phyloP scores from a whole-genome alignment of 2,888 invertebrate species.

The Torymus aiolomorphi region DNA sequence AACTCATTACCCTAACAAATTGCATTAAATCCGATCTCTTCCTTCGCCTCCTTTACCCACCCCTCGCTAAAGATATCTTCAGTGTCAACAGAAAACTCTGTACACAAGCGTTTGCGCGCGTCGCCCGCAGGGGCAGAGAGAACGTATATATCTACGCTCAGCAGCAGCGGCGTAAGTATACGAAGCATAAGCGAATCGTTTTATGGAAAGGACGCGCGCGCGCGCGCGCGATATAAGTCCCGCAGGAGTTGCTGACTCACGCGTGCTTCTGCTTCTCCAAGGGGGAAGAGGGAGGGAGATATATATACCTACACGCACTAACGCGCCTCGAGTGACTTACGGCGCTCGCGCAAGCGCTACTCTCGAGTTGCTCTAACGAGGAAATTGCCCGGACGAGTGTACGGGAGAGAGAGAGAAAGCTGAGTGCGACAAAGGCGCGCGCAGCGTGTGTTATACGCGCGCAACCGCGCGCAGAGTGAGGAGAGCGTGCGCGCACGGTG shows the following conservation, averaged over 20 bases:
- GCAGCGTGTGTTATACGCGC: too few species aligned
- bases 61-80: constrained; percentile 25
- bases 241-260: constrained; percentile 56
- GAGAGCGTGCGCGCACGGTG: too few species aligned
- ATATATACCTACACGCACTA: neutral
- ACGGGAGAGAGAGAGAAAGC: too few species aligned
- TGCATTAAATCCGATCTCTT: constrained; percentile 26
- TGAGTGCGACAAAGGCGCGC: too few species aligned
- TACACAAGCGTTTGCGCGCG: neutral
- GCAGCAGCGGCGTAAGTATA: too few species aligned
- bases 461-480: too few species aligned
- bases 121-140: neutral
- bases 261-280: constrained; percentile 3
- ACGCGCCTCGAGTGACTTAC: constrained; percentile 36
- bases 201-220: constrained; percentile 42
- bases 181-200: constrained; percentile 46
- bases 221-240: constrained; percentile 45
- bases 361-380: neutral
- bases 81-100: constrained; percentile 38
- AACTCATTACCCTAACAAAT: constrained; percentile 46
- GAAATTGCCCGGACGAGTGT: constrained; percentile 7
- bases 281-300: neutral
- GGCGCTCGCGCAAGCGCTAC: neutral
- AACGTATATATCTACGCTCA: too few species aligned
- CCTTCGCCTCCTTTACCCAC: neutral